Evolutionary conservation across 2,113 vertebrate species (phyloP).

Genomic region (Picathartes gymnocephalus): DNA sequence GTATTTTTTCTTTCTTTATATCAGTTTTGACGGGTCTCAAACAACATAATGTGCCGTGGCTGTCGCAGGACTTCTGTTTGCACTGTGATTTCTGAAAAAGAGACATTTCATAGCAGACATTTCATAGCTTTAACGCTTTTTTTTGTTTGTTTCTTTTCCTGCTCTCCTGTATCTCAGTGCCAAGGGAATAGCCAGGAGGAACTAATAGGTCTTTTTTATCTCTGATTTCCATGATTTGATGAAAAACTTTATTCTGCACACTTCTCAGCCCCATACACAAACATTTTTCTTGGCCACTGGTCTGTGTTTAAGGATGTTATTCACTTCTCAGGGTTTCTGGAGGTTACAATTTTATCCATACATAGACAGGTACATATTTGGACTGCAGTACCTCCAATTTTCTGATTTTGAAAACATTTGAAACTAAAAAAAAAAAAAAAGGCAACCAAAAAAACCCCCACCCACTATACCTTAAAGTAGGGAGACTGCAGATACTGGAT

Average conservation of each 20-base stretch:
- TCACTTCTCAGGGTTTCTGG: not conserved
- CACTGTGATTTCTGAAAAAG: not conserved
- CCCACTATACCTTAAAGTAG: not conserved
- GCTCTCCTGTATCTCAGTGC: not conserved
- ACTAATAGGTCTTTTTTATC: not conserved
- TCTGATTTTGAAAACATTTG: not conserved
- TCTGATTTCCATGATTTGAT: conserved; percentile 3
- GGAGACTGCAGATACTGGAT: not conserved
- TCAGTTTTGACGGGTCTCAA: not conserved
- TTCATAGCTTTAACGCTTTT: not conserved
- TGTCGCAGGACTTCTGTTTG: not conserved
- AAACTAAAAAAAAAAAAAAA: not conserved
- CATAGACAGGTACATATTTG: not conserved
- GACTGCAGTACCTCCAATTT: not conserved
- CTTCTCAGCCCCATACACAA: not conserved
- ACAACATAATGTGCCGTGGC: not conserved
- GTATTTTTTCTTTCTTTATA: not conserved
- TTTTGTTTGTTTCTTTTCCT: not conserved
- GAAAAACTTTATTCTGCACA: conserved; percentile 31
- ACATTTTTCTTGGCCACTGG: conserved; percentile 14
- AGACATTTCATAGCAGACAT: not conserved
- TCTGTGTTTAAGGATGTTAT: conserved; percentile 18
- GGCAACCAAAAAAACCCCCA: too few species aligned
- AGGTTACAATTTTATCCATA: not conserved
- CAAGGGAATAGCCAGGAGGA: not conserved